These are phyloP conservation scores for Rhinogobio ventralis DNA, from an alignment of 2,797 vertebrate species.

Conservation along the genomic window DNA sequence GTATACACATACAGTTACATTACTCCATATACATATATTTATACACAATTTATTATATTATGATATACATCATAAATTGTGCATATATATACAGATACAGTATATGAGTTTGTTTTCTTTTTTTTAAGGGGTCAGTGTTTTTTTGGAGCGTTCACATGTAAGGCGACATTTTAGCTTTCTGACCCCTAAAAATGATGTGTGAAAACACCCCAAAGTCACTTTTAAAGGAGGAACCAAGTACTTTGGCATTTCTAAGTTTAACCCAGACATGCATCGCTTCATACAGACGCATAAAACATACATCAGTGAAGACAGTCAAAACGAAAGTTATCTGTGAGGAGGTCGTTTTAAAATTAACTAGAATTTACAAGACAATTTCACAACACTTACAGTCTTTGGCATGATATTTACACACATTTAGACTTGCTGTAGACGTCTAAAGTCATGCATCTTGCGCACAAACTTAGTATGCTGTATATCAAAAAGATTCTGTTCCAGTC, in stretches of 20 bases:
- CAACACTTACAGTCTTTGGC: neutral
- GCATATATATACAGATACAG: no score
- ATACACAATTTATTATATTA: no score
- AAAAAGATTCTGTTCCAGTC: conserved; percentile 26
- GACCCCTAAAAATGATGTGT: neutral
- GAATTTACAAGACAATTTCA: neutral
- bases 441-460: conserved; percentile 1
- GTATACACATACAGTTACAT: no score
- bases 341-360: neutral
- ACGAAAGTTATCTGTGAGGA: conserved; percentile 4
- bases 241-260: neutral
- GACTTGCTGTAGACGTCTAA: neutral
- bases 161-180: neutral
- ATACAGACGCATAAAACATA: neutral
- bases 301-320: neutral
- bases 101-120: neutral
- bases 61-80: no score
- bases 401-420: neutral
- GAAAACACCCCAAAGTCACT: neutral
- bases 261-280: neutral
- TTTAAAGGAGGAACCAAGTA: neutral
- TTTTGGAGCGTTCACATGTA: neutral
- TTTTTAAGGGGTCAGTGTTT: neutral
- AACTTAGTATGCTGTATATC: neutral
- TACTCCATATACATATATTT: no score